phyloP scores from a whole-genome alignment of 2,113 vertebrate species.

The Myrmecobius fasciatus region DNA sequence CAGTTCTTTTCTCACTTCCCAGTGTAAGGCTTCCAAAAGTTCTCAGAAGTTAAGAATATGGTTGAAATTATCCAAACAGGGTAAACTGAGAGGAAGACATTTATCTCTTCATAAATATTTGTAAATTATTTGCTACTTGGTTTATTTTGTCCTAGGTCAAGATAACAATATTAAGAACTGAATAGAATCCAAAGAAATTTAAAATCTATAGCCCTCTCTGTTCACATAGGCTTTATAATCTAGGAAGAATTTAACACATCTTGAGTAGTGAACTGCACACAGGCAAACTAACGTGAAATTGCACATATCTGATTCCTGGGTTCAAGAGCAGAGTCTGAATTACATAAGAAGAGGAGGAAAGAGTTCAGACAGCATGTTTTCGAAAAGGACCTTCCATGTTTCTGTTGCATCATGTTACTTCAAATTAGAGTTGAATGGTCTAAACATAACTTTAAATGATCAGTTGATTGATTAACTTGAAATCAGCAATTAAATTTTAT shows the following conservation, averaged over 20 bases:
- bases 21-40: not conserved
- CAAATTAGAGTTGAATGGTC: not conserved
- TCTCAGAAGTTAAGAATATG: not conserved
- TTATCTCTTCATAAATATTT: not conserved
- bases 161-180: not conserved
- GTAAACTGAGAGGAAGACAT: not conserved
- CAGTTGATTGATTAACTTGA: not conserved
- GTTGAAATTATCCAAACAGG: not conserved
- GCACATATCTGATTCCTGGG: not conserved
- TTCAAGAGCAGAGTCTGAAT: not conserved
- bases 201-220: not conserved
- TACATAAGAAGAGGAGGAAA: not conserved
- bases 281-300: not conserved
- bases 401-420: not conserved
- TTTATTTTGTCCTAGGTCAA: not conserved
- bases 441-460: not conserved
- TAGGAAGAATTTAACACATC: not conserved
- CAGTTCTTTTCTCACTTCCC: not conserved
- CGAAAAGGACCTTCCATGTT: not conserved
- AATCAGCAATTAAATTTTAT: not conserved
- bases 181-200: not conserved
- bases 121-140: not conserved
- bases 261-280: not conserved
- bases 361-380: not conserved
- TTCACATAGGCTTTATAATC: not conserved